Conservation (phyloP, 2,888 invertebrate species). For the Hipparchia semele region DNA sequence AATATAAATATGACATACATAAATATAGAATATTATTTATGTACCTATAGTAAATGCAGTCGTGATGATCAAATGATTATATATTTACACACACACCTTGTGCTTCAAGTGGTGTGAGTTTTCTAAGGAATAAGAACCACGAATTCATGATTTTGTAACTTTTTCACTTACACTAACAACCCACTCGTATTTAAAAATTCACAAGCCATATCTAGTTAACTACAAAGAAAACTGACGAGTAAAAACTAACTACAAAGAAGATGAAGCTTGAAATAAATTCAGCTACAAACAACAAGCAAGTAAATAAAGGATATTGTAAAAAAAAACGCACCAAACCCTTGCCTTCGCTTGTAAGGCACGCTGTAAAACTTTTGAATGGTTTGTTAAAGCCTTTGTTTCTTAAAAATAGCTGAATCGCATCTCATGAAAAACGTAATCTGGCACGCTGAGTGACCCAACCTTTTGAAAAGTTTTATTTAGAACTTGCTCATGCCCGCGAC, state of each 20-base stretch:
- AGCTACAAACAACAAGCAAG: conserved; percentile 3
- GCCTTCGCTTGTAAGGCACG: conserved; percentile 14
- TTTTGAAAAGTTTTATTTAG: conserved; percentile 7
- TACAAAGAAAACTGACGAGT: too few species aligned
- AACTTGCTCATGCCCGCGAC: not conserved
- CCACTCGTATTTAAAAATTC: too few species aligned
- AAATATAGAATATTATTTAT: too few species aligned
- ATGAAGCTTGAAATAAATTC: not conserved
- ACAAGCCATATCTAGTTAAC: too few species aligned
- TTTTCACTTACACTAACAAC: too few species aligned
- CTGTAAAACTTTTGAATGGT: conserved; percentile 20
- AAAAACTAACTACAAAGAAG: not conserved
- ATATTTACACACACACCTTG: too few species aligned
- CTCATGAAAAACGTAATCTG: conserved; percentile 22
- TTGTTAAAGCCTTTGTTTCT: conserved; percentile 21
- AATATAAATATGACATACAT: too few species aligned
- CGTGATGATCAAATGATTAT: too few species aligned
- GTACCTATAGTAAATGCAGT: too few species aligned
- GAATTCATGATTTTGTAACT: too few species aligned
- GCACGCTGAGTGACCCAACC: conserved; percentile 7
- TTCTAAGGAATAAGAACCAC: too few species aligned
- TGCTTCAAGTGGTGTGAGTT: too few species aligned
- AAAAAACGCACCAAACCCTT: conserved; percentile 14
- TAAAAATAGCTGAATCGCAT: conserved; percentile 23
- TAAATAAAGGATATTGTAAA: not conserved